phyloP scores from a whole-genome alignment of 2,888 invertebrate genomes.

The Nephrotoma guestfalica region DNA sequence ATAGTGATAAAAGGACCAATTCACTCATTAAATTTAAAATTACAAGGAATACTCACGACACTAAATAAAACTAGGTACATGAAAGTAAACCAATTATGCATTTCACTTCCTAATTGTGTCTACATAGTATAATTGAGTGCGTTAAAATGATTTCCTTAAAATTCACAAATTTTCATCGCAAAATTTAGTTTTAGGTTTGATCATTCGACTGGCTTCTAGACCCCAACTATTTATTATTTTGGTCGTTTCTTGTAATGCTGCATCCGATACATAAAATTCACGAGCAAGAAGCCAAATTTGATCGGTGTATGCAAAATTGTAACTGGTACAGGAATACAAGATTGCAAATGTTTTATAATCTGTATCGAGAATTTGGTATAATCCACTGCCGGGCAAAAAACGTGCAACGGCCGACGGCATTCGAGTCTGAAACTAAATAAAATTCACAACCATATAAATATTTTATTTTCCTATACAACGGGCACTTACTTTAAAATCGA shows the following conservation, averaged over 20 bases:
- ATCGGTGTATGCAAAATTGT: conserved; percentile 48
- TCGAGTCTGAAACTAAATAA: conserved; percentile 38
- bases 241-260: conserved; percentile 15
- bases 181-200: neutral
- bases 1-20: too few species aligned
- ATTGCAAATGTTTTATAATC: conserved; percentile 59
- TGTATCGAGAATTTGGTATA: conserved; percentile 54
- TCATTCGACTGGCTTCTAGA: neutral
- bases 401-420: conserved; percentile 51
- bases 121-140: too few species aligned
- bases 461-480: neutral
- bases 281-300: conserved; percentile 59
- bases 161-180: neutral
- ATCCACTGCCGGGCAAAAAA: conserved; percentile 54
- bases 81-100: too few species aligned
- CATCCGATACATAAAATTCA: conserved; percentile 43
- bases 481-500: neutral
- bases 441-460: neutral
- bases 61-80: too few species aligned
- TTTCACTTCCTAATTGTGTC: too few species aligned
- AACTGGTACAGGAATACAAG: conserved; percentile 57
- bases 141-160: neutral
- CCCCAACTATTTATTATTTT: conserved; percentile 20
- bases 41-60: too few species aligned
- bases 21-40: too few species aligned